Evolutionary conservation across 2,797 vertebrate species (phyloP).

Genomic region (Morelia viridis): DNA sequence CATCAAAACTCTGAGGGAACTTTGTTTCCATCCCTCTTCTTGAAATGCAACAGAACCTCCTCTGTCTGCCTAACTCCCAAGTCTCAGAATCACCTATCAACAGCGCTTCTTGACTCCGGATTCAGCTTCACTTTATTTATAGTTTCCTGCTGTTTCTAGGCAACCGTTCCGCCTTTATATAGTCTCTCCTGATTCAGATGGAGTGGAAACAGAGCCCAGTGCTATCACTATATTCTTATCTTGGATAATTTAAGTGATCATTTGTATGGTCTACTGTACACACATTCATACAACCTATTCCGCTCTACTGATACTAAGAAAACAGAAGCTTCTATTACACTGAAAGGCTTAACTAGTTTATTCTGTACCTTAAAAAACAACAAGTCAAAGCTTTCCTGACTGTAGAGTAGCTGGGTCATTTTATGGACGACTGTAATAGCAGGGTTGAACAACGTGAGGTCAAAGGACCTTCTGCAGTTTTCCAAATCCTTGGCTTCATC

Average conservation of each 20-base stretch:
- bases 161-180: neutral
- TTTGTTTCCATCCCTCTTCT: neutral
- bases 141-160: neutral
- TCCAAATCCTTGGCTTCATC: neutral
- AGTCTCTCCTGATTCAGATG: neutral
- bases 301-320: neutral
- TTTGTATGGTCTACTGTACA: neutral
- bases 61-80: neutral
- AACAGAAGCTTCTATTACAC: neutral
- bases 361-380: neutral
- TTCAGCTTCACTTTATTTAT: neutral
- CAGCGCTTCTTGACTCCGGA: neutral
- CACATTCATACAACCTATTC: neutral
- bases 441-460: neutral
- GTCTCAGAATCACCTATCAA: neutral
- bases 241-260: neutral
- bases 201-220: neutral
- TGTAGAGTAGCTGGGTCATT: neutral
- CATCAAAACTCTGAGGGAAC: neutral
- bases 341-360: neutral
- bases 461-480: neutral
- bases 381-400: neutral
- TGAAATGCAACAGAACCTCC: neutral
- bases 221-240: neutral
- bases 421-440: neutral